Conservation (phyloP, 2,113 vertebrate genomes). For the Kobus ellipsiprymnus region DNA sequence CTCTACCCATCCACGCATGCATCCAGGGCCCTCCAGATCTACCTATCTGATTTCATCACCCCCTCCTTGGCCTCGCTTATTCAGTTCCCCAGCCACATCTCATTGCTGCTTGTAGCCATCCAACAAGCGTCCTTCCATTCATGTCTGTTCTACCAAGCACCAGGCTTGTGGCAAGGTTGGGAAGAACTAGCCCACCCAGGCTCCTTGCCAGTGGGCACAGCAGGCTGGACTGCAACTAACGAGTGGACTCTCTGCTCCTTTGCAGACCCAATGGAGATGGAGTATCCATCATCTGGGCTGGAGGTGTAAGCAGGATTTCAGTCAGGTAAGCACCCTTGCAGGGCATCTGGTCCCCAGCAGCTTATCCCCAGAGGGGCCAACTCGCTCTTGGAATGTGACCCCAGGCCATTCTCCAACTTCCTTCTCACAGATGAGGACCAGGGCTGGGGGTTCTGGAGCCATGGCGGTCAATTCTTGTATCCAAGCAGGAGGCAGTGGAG, state of each 20-base stretch:
- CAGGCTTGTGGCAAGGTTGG: background rate
- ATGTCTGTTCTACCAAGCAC: background rate
- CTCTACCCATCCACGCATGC: accelerated
- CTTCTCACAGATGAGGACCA: background rate
- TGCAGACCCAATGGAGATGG: constrained; percentile 62
- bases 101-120: background rate
- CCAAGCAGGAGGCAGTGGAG: background rate
- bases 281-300: constrained; percentile 72
- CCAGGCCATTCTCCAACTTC: background rate
- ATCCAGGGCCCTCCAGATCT: background rate
- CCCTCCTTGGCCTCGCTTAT: background rate
- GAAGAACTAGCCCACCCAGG: background rate
- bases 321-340: constrained; percentile 48
- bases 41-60: background rate
- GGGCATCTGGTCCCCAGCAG: background rate
- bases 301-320: background rate
- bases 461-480: background rate
- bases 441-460: background rate
- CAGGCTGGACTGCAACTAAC: background rate
- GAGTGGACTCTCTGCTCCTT: background rate
- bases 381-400: background rate
- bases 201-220: background rate
- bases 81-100: background rate
- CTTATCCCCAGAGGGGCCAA: background rate
- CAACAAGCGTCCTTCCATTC: background rate